Conservation (phyloP, 2,888 invertebrate genomes). For the Tenthredo mesomela region DNA sequence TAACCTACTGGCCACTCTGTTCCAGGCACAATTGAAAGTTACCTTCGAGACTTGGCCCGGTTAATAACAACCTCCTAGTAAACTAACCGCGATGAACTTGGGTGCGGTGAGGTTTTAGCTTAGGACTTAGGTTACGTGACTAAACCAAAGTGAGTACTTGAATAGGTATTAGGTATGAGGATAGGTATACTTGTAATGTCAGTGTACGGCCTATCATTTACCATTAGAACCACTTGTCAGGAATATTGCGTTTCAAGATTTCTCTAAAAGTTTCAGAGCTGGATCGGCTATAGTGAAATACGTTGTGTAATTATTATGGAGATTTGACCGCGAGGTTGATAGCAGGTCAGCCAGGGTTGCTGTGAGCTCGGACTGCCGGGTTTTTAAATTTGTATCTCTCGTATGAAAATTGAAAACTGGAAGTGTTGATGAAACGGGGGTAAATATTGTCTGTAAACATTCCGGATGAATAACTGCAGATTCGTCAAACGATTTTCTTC, state of each 20-base stretch:
- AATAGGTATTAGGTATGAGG: background rate
- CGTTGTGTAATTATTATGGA: background rate
- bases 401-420: background rate
- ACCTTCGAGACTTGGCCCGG: conserved; percentile 17
- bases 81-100: conserved; percentile 16
- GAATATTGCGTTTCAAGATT: conserved; percentile 8
- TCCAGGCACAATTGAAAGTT: conserved; percentile 30
- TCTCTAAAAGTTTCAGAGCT: background rate
- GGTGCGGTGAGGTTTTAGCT: conserved; percentile 18
- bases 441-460: conserved; percentile 15
- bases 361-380: background rate
- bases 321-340: background rate
- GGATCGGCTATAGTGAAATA: background rate
- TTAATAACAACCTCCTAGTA: conserved; percentile 34
- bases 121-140: conserved; percentile 35
- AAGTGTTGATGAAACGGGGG: background rate
- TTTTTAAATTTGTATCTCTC: background rate
- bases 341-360: background rate
- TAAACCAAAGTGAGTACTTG: background rate
- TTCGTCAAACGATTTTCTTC: conserved; percentile 12
- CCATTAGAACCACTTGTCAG: conserved; percentile 30
- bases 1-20: background rate
- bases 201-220: conserved; percentile 26
- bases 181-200: conserved; percentile 2
- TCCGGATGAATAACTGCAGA: background rate